phyloP scores from a whole-genome alignment of 2,888 invertebrate genomes.

The Phrixothrix hirtus region DNA sequence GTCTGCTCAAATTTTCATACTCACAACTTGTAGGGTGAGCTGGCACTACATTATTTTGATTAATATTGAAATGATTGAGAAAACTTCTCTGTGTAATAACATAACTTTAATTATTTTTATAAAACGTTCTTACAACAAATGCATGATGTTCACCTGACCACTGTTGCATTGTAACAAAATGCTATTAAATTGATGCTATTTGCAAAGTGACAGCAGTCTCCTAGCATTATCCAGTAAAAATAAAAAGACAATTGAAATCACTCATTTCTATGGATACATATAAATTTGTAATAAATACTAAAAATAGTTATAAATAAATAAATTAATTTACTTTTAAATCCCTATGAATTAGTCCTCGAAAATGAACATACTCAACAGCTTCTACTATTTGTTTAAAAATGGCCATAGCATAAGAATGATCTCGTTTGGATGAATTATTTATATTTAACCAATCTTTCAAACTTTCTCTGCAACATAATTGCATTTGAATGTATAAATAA shows the following conservation, averaged over 20 bases:
- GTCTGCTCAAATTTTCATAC: too few species aligned
- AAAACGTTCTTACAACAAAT: too few species aligned
- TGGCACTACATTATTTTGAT: too few species aligned
- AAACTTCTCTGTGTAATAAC: too few species aligned
- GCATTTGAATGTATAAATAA: slow-evolving; percentile 97
- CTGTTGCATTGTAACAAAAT: too few species aligned
- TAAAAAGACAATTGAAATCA: too few species aligned
- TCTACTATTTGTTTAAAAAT: slow-evolving; percentile 90
- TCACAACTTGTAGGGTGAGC: too few species aligned
- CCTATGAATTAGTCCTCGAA: slow-evolving; percentile 90
- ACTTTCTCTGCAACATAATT: slow-evolving; percentile 86
- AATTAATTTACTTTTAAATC: slow-evolving; percentile 78
- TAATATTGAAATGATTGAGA: too few species aligned
- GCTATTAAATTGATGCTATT: slow-evolving; percentile 1
- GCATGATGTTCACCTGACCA: too few species aligned
- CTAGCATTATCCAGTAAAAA: neutral
- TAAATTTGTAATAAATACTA: neutral
- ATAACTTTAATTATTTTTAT: too few species aligned
- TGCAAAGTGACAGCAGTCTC: neutral
- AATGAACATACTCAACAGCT: slow-evolving; percentile 95
- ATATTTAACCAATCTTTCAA: slow-evolving; percentile 89
- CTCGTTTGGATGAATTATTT: slow-evolving; percentile 61
- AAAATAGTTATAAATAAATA: neutral
- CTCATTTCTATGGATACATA: too few species aligned
- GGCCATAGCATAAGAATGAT: slow-evolving; percentile 61